Evolutionary conservation across 2,888 invertebrate genomes (phyloP).

Genomic region (Ectemnius cavifrons): DNA sequence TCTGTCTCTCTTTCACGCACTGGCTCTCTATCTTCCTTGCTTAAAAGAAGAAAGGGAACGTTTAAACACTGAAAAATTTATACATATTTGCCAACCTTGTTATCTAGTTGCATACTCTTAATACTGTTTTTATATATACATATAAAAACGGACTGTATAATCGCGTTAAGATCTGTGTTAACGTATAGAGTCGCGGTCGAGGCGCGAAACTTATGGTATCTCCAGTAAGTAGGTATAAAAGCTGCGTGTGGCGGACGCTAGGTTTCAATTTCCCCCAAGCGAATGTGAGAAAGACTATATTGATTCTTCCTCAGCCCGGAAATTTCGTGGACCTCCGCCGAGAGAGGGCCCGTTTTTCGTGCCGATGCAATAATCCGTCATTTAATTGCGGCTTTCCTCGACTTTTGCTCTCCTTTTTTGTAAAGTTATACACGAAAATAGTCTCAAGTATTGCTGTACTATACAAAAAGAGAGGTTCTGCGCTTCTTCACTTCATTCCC

Average conservation of each 20-base stretch:
- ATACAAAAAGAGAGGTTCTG: slow-evolving; percentile 36
- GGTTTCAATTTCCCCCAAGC: no score
- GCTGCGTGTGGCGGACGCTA: background rate
- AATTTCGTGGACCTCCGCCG: background rate
- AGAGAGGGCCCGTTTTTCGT: background rate
- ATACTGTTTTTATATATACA: slow-evolving; percentile 33
- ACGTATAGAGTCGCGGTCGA: no score
- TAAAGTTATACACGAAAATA: slow-evolving; percentile 11
- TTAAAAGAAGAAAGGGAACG: slow-evolving; percentile 13
- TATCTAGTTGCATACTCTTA: slow-evolving; percentile 24
- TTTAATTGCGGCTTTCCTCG: no score
- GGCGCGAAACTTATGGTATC: background rate
- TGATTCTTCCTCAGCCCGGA: background rate
- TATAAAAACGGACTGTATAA: slow-evolving; percentile 25
- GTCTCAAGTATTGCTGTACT: slow-evolving; percentile 25
- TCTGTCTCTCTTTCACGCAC: no score
- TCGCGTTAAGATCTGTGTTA: background rate
- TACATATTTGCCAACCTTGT: slow-evolving; percentile 14
- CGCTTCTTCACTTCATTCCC: background rate
- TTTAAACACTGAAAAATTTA: slow-evolving; percentile 5
- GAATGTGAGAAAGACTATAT: no score
- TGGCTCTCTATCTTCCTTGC: background rate
- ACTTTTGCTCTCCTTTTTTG: background rate
- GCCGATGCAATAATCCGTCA: no score
- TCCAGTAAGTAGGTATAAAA: background rate